Evolutionary conservation across 2,797 vertebrate genomes (phyloP).

Genomic region (Lagodon rhomboides): DNA sequence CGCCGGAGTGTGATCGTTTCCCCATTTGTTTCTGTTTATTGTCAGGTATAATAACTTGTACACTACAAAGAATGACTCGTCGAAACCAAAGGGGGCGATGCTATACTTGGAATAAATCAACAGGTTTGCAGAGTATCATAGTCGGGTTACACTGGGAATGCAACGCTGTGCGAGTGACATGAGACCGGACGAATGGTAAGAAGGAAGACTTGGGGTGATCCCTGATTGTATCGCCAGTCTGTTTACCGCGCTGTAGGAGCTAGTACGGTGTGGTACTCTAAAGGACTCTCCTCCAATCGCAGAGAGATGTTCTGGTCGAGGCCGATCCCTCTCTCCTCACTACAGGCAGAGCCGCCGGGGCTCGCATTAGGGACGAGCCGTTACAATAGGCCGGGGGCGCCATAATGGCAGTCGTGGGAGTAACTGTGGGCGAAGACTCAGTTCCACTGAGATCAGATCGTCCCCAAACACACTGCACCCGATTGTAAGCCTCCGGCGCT

Average conservation of each 20-base stretch:
- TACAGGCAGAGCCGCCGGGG: constrained; percentile 30
- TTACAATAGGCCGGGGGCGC: constrained; percentile 15
- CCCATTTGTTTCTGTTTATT: constrained; percentile 86
- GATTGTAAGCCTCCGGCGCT: constrained; percentile 11
- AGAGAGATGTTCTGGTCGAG: constrained; percentile 15
- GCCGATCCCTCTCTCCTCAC: constrained; percentile 11
- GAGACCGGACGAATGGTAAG: constrained; percentile 72
- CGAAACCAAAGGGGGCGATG: constrained; percentile 80
- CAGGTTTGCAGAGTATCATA: constrained; percentile 76
- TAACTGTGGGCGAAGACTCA: constrained; percentile 31
- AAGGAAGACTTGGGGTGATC: constrained; percentile 89
- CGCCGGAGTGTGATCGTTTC: constrained; percentile 31
- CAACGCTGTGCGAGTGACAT: constrained; percentile 76
- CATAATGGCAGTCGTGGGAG: constrained; percentile 28
- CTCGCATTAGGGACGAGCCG: constrained; percentile 27
- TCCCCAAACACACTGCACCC: constrained; percentile 33
- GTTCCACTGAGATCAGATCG: constrained; percentile 49
- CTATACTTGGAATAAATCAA: constrained; percentile 78
- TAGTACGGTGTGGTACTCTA: constrained; percentile 15
- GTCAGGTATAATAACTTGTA: constrained; percentile 85
- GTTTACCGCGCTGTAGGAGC: constrained; percentile 28
- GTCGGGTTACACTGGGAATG: constrained; percentile 75
- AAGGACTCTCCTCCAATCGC: constrained; percentile 8
- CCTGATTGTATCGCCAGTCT: constrained; percentile 82
- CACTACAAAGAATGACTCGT: constrained; percentile 86